phyloP scores from a whole-genome alignment of 2,113 vertebrate genomes.

The Orycteropus afer region DNA sequence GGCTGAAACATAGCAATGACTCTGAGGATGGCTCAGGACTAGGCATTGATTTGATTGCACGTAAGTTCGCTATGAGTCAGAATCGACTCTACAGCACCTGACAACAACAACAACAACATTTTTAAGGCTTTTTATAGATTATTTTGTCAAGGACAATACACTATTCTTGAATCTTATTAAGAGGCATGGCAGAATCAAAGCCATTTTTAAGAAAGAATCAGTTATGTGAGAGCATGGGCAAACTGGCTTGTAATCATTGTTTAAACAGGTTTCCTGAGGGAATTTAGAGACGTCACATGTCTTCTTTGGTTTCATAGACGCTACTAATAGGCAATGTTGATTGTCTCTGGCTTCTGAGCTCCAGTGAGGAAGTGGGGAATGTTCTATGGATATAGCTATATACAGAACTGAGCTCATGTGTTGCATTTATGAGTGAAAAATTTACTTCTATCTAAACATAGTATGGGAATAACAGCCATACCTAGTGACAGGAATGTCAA shows the following conservation, averaged over 20 bases:
- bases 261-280: neutral
- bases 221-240: neutral
- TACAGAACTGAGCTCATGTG: neutral
- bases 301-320: neutral
- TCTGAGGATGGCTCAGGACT: no score
- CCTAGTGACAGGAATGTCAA: neutral
- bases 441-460: neutral
- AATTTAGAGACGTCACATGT: neutral
- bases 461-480: neutral
- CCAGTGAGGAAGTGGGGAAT: no score
- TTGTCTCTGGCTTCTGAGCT: neutral
- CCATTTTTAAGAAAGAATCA: neutral
- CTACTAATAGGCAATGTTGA: neutral
- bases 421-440: neutral
- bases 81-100: no score
- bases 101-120: no score
- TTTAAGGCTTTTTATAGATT: slow-evolving; percentile 31
- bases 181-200: neutral
- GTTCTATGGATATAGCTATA: neutral
- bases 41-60: no score
- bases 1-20: no score
- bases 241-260: neutral
- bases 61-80: no score
- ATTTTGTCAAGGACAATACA: slow-evolving; percentile 9
- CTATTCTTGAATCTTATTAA: slow-evolving; percentile 7